These are phyloP conservation scores for Erythrolamprus reginae DNA, from an alignment of 2,113 vertebrate genomes.

Conservation along the genomic window DNA sequence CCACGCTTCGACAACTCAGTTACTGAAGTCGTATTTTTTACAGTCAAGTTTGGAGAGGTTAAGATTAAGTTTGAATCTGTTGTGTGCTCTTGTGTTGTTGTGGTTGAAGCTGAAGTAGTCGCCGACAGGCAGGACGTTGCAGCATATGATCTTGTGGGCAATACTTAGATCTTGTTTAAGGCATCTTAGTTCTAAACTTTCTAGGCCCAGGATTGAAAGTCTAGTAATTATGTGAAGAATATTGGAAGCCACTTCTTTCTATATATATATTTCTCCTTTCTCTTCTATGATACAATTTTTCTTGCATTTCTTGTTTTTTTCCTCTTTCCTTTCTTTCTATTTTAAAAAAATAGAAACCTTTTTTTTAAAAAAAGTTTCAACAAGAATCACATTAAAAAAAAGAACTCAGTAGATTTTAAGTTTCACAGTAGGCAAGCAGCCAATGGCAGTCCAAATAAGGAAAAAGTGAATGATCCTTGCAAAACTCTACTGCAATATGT, in stretches of 20 bases:
- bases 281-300: not conserved
- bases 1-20: too few species aligned
- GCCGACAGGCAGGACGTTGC: too few species aligned
- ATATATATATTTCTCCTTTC: not conserved
- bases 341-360: not conserved
- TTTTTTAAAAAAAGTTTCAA: not conserved
- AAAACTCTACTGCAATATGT: not conserved
- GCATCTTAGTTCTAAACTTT: too few species aligned
- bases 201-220: too few species aligned
- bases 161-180: too few species aligned
- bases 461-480: not conserved
- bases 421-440: not conserved
- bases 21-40: too few species aligned
- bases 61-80: too few species aligned
- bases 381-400: not conserved
- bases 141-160: too few species aligned
- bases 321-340: not conserved
- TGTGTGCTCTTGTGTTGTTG: too few species aligned
- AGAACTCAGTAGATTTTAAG: not conserved
- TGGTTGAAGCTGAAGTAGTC: too few species aligned
- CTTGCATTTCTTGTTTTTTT: not conserved
- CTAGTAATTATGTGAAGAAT: not conserved
- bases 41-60: too few species aligned
- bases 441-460: not conserved
- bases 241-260: not conserved